These are phyloP conservation scores for Hirundichthys speculiger DNA, from an alignment of 2,113 vertebrate genomes.

Conservation along the genomic window DNA sequence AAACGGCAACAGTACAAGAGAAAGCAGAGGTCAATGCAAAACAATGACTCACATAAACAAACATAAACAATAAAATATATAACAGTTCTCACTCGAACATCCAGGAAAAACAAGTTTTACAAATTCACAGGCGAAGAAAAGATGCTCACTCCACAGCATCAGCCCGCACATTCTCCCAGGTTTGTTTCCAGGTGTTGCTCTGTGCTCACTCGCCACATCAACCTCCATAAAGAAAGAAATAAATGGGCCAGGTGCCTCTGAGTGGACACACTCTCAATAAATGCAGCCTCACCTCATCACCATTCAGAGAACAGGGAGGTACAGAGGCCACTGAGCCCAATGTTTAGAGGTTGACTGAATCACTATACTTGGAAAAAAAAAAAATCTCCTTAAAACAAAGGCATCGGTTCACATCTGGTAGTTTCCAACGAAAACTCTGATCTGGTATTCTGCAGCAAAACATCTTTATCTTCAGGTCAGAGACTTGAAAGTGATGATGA, in stretches of 20 bases:
- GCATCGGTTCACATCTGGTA: slow-evolving; percentile 69
- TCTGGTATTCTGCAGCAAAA: slow-evolving; percentile 56
- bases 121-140: slow-evolving; percentile 82
- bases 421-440: slow-evolving; percentile 44
- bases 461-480: slow-evolving; percentile 51
- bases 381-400: slow-evolving; percentile 55
- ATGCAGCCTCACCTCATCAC: slow-evolving; percentile 59
- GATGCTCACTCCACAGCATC: slow-evolving; percentile 68
- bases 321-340: slow-evolving; percentile 73
- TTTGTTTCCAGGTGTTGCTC: slow-evolving; percentile 53
- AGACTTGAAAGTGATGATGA: slow-evolving; percentile 49
- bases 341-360: slow-evolving; percentile 76
- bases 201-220: slow-evolving; percentile 63
- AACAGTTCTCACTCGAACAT: slow-evolving; percentile 70
- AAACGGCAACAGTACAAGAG: slow-evolving; percentile 71
- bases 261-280: slow-evolving; percentile 78
- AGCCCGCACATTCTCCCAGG: slow-evolving; percentile 47
- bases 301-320: slow-evolving; percentile 42
- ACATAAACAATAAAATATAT: slow-evolving; percentile 69
- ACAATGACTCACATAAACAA: slow-evolving; percentile 64
- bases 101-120: slow-evolving; percentile 70
- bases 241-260: slow-evolving; percentile 77
- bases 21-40: slow-evolving; percentile 76
- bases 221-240: slow-evolving; percentile 84
- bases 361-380: slow-evolving; percentile 24